Base-by-base conservation (phyloP, 2,113 vertebrate genomes). In the Mormyrus iriodes region DNA sequence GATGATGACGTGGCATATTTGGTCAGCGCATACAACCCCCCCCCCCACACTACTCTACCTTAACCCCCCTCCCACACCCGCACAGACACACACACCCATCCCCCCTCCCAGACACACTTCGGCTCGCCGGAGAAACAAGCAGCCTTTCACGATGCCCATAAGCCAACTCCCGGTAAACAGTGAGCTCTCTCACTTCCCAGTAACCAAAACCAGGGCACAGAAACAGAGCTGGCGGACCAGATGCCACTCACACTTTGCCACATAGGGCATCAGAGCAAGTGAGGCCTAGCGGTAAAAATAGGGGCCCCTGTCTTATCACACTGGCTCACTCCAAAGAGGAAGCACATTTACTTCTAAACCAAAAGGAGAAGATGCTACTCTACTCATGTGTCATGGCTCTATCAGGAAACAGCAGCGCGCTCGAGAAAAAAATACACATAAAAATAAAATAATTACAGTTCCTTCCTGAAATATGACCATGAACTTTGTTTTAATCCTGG, bases 1-100 rank as follows among this genome's bases (percentile, higher is more conserved):
- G 92, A 93, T 95, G 94, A 95, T 94, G 27, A 69, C 10, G 94
- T 95, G 94, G 69, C 94, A 94, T 13, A 89, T 89, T 91, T 93
- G 79, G 0, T 90, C 88, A 92, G 91, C 93, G 89, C 91, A 92
- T 55, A 58, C 83, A 90, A 51, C 44, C 15, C 76, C 48, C 7
- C 19, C 86, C n/a, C 39, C 49, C 51, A 83, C 17, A 51, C 73
- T 65, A 44, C 49, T 21, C 46, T 6, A 79, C 76, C 39, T 49
- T 91, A 89, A 91, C 89, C 10, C 55, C 55, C 21, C 53, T 9
- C 15, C 15, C 15, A 87, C 92, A 87, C 90, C 89, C 88, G 87
- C 90, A 90, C 84, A 55, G 89, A 88, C 69, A 87, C 88, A 91
- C 51, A 65, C 15, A 55, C 51, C n/a, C 65, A 31, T 31, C 15